Evolutionary conservation across 2,888 invertebrate genomes (phyloP).

Genomic region (Parasteatoda lunata): DNA sequence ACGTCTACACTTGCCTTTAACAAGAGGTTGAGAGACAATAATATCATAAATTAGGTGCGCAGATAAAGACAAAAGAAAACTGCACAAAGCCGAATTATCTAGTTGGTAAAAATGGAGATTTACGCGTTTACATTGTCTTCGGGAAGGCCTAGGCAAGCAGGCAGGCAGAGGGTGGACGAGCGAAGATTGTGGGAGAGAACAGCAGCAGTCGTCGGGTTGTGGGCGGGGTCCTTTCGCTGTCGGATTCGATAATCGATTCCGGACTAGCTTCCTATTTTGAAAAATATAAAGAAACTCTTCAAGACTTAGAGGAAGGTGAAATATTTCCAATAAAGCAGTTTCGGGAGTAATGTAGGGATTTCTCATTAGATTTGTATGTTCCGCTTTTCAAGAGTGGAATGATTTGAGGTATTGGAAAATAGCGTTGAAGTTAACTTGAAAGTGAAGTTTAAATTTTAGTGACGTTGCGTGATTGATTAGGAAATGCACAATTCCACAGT

Average conservation of each 20-base stretch:
- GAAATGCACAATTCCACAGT: too few species aligned
- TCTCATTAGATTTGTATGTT: not conserved
- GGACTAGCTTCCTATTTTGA: slow-evolving; percentile 1
- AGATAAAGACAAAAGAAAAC: slow-evolving; percentile 48
- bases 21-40: slow-evolving; percentile 38
- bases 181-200: not conserved
- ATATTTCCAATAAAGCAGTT: slow-evolving; percentile 4
- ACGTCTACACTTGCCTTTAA: slow-evolving; percentile 18
- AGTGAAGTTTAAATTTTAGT: too few species aligned
- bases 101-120: slow-evolving; percentile 22
- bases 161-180: not conserved
- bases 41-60: slow-evolving; percentile 56
- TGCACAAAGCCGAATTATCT: slow-evolving; percentile 16
- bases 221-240: slow-evolving; percentile 15
- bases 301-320: not conserved
- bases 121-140: slow-evolving; percentile 54
- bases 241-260: slow-evolving; percentile 55
- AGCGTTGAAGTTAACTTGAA: too few species aligned
- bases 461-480: too few species aligned
- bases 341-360: not conserved
- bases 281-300: slow-evolving; percentile 1
- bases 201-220: not conserved
- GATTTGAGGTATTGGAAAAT: too few species aligned
- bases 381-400: too few species aligned
- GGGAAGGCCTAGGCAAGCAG: not conserved